Percentiles rank a stretch among this genome's conserved stretches.
phyloP scores from a whole-genome alignment of 2,797 vertebrate species.

The Ptychadena robeensis region DNA sequence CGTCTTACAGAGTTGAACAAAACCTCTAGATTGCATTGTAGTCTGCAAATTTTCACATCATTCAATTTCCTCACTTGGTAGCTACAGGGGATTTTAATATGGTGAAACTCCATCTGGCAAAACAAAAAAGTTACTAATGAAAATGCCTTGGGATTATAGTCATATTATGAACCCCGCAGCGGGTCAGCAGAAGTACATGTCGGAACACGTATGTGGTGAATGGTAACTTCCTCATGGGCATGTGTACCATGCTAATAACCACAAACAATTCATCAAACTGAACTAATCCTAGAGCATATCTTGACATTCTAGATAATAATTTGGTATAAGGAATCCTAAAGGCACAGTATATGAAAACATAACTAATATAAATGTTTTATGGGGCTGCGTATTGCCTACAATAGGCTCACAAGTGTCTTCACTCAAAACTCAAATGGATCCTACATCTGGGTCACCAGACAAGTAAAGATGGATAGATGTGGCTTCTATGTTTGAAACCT shows the following conservation, averaged over 20 bases:
- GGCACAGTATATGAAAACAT: not conserved
- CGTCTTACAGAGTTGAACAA: slow-evolving; percentile 38
- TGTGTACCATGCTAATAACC: not conserved
- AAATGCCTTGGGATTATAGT: slow-evolving; percentile 21
- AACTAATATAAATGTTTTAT: not conserved
- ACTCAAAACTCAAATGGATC: not conserved
- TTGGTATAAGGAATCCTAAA: not conserved
- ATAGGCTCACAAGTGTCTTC: not conserved
- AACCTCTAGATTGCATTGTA: slow-evolving; percentile 39
- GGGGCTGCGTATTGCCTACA: not conserved
- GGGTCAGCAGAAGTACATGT: not conserved
- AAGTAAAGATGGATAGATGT: not conserved
- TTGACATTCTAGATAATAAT: not conserved
- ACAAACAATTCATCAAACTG: not conserved
- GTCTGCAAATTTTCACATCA: slow-evolving; percentile 32
- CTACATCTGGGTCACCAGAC: not conserved
- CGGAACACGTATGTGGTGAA: not conserved
- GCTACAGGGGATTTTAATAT: slow-evolving; percentile 41
- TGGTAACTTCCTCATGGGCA: not conserved
- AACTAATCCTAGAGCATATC: not conserved
- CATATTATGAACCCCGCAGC: not conserved
- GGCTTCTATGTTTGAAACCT: not conserved
- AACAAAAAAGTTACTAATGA: slow-evolving; percentile 39
- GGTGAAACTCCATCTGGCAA: slow-evolving; percentile 34
- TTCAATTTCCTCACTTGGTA: slow-evolving; percentile 28